Conservation (phyloP, 2,797 vertebrate species). For the Scarus forsteni region DNA sequence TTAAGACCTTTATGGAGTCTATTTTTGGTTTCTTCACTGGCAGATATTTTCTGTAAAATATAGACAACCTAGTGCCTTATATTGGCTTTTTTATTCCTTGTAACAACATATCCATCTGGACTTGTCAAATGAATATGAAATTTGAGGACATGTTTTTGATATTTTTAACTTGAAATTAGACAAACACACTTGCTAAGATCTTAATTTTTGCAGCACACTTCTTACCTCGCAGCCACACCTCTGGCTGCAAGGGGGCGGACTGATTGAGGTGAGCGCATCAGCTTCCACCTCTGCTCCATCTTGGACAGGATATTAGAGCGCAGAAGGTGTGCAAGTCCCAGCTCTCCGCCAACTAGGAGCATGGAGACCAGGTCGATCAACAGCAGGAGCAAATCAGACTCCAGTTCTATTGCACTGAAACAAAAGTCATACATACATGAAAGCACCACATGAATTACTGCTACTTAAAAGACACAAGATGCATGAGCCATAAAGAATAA, state of each 20-base stretch:
- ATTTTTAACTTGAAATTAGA: too few relatives aligned
- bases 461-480: neutral
- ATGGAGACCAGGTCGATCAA: conserved; percentile 90
- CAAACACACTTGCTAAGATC: too few relatives aligned
- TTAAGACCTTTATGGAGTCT: too few relatives aligned
- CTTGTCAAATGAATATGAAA: too few relatives aligned
- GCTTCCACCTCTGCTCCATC: conserved; percentile 87
- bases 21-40: too few relatives aligned
- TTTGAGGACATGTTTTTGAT: too few relatives aligned
- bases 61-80: too few relatives aligned
- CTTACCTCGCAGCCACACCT: conserved; percentile 88
- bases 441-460: too few relatives aligned
- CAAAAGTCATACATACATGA: neutral
- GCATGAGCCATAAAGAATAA: neutral
- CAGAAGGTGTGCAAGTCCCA: conserved; percentile 85
- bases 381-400: conserved; percentile 87
- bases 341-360: conserved; percentile 87
- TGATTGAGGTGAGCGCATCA: conserved; percentile 86
- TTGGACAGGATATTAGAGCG: conserved; percentile 92
- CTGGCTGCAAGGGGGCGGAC: conserved; percentile 90
- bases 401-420: conserved; percentile 86
- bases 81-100: too few relatives aligned
- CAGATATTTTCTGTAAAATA: too few relatives aligned
- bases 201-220: neutral
- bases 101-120: too few relatives aligned